Base-by-base conservation (phyloP, 2,888 invertebrate genomes). In the Ethmia dodecea region DNA sequence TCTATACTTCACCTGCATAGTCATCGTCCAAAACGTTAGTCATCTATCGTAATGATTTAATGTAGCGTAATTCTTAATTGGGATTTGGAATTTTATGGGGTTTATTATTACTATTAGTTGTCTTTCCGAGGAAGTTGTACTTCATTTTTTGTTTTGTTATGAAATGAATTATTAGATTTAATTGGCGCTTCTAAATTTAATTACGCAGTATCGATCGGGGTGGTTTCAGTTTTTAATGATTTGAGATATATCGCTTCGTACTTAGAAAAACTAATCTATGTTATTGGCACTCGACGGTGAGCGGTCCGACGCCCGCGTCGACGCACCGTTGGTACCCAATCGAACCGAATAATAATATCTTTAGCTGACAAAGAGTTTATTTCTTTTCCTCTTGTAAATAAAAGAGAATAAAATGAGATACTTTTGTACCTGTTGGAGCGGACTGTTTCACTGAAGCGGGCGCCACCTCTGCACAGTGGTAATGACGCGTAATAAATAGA, bases 341-440 rank as follows among this genome's bases (percentile, higher is more conserved):
- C 54, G 35, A 42, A 40, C 52, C 51, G 31, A 45, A 53, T 43
- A 50, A 47, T 49, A 49, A 45, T 42, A 41, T 52, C 60, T 48
- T 50, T 55, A 50, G 48, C 55, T 48, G 52, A 52, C 48, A 45
- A 42, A 47, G 34, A 47, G 29, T 51, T 45, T 40, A 47, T 60
- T 63, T 60, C 53, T 51, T 52, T 48, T 52, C 60, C 62, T 69
- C 60, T 66, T 81, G 75, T 79, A 76, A 67, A 75, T 76, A 79
- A 66, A 67, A 61, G 56, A 52, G 54, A 56, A 57, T 42, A 43
- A 52, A 54, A 47, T 40, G 43, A 55, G 55, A 77, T 77, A 81
- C 80, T 77, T 77, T 77, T 79, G 81, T 81, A 81, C 80, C 80
- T 83, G 80, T 74, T 69, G 53, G 60, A 63, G 61, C 60, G 66